Conservation (phyloP, 2,888 invertebrate genomes). For the Pammene aurita region DNA sequence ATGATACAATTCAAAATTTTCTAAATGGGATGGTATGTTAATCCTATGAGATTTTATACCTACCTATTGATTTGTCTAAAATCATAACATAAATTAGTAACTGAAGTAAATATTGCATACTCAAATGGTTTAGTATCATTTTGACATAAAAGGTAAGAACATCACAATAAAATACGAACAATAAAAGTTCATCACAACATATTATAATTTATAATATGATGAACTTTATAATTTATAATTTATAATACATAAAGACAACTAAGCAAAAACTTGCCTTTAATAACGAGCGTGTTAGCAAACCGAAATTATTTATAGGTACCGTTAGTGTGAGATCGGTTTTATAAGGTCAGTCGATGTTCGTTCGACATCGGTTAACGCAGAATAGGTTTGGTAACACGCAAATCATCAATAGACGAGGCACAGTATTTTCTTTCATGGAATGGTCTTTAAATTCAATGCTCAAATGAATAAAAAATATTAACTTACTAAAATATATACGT, state of each 20-base stretch:
- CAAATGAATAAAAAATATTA: constrained; percentile 27
- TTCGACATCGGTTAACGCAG: background rate
- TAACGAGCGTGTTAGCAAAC: background rate
- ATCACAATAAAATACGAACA: constrained; percentile 25
- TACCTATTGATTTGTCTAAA: background rate
- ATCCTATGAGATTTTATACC: constrained; percentile 6
- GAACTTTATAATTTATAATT: no score
- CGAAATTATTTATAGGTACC: background rate
- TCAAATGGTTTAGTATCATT: constrained; percentile 3
- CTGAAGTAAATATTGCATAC: constrained; percentile 4
- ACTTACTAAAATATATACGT: constrained; percentile 17
- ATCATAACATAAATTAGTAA: background rate
- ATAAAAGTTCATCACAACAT: constrained; percentile 3
- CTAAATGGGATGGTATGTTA: background rate
- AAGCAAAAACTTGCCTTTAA: no score
- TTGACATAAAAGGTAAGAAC: constrained; percentile 26
- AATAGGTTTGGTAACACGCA: constrained; percentile 26
- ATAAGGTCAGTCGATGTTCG: background rate
- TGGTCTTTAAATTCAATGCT: constrained; percentile 55
- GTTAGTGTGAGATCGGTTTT: background rate
- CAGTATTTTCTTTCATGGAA: constrained; percentile 57
- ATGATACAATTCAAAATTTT: constrained; percentile 5
- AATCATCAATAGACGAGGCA: constrained; percentile 45
- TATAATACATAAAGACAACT: constrained; percentile 18
- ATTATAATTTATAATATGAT: no score